Percentiles rank a stretch among this genome's conserved stretches.
phyloP scores from a whole-genome alignment of 53 echinoderm and acorn worm genomes.

The Mesocentrotus franciscanus region DNA sequence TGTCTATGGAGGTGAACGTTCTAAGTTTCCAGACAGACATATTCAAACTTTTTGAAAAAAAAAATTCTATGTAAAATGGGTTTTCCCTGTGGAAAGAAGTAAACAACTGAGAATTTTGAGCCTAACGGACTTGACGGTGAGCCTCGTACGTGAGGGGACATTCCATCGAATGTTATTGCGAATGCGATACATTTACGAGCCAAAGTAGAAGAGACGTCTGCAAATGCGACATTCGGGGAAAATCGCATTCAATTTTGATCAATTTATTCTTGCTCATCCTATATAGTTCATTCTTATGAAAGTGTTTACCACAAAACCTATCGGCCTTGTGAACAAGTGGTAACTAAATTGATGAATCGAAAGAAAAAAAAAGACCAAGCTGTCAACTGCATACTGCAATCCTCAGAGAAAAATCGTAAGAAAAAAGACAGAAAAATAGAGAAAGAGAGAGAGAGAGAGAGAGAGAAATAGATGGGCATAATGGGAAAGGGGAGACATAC shows the following conservation, averaged over 20 bases:
- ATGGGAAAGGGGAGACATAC: not conserved
- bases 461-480: not conserved
- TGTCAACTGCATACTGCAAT: not conserved
- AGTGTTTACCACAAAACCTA: not conserved
- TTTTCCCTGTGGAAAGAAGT: too few relatives aligned
- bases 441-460: not conserved
- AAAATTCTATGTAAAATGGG: too few relatives aligned
- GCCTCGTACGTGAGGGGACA: not conserved
- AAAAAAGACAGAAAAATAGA: not conserved
- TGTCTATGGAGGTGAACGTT: too few relatives aligned
- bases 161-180: not conserved
- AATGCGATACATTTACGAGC: not conserved
- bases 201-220: not conserved
- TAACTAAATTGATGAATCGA: not conserved
- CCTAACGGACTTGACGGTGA: not conserved
- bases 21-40: too few relatives aligned
- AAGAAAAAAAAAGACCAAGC: not conserved
- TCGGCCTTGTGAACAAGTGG: not conserved
- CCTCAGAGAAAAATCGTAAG: not conserved
- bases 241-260: not conserved
- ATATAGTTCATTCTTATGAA: not conserved
- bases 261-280: not conserved
- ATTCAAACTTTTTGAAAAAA: too few relatives aligned
- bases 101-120: too few relatives aligned
- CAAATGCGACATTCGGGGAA: not conserved